These are phyloP conservation scores for Dasysyrphus albostriatus DNA, from an alignment of 2,888 invertebrate genomes.

Conservation along the genomic window DNA sequence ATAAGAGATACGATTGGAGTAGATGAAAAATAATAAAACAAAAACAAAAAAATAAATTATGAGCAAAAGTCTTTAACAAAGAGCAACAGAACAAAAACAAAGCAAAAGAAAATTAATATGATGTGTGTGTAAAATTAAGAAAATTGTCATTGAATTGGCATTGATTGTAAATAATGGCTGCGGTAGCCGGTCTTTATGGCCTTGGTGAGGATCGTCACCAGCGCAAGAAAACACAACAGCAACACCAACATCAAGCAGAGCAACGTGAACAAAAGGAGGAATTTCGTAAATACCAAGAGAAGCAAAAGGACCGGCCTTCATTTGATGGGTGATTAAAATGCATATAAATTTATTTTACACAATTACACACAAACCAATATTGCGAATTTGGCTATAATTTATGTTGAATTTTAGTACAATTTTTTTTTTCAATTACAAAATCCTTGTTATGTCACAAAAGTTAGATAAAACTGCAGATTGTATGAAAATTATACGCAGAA, in stretches of 20 bases:
- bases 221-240: conserved; percentile 84
- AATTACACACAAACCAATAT: neutral
- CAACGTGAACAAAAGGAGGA: conserved; percentile 86
- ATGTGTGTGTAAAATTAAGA: conserved; percentile 36
- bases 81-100: neutral
- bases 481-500: conserved; percentile 76
- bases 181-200: conserved; percentile 91
- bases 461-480: conserved; percentile 66
- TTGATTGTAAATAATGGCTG: conserved; percentile 86
- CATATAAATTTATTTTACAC: conserved; percentile 12
- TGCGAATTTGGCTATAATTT: neutral
- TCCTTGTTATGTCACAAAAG: conserved; percentile 56
- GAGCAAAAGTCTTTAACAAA: neutral
- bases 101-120: conserved; percentile 20
- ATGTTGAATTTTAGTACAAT: neutral
- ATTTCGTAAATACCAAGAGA: conserved; percentile 79
- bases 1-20: neutral
- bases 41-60: neutral
- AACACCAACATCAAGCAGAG: conserved; percentile 85
- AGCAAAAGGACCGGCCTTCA: conserved; percentile 80
- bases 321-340: conserved; percentile 80
- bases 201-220: conserved; percentile 89
- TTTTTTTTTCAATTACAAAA: conserved; percentile 8
- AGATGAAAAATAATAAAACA: neutral
- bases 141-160: conserved; percentile 38